Conservation (phyloP, 2,888 invertebrate species). For the Amblyjoppa fuscipennis region DNA sequence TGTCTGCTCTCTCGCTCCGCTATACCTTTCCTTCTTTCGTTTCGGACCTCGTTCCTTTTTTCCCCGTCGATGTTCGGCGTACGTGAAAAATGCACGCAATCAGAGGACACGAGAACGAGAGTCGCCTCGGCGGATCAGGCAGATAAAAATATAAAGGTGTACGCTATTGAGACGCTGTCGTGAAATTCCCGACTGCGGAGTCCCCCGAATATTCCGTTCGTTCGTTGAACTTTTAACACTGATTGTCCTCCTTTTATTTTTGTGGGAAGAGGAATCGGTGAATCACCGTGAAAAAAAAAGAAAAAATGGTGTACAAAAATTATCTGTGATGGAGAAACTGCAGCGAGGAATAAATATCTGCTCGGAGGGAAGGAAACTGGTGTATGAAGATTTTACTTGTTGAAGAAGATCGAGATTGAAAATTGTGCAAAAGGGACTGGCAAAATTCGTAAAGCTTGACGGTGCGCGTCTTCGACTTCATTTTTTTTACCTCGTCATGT, state of each 20-base stretch:
- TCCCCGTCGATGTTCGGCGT: conserved; percentile 47
- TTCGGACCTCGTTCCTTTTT: conserved; percentile 51
- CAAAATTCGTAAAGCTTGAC: too few relatives aligned
- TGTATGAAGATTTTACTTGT: too few relatives aligned
- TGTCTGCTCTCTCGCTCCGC: conserved; percentile 29
- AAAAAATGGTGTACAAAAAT: not conserved
- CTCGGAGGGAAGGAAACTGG: too few relatives aligned
- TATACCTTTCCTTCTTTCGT: conserved; percentile 41
- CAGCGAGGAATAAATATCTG: not conserved
- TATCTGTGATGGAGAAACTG: conserved; percentile 2
- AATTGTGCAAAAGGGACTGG: too few relatives aligned
- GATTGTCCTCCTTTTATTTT: conserved; percentile 36
- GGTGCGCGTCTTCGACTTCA: too few relatives aligned
- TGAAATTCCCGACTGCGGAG: conserved; percentile 49
- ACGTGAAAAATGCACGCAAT: conserved; percentile 71
- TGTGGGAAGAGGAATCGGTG: conserved; percentile 29
- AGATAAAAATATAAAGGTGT: conserved; percentile 69
- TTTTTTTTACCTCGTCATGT: too few relatives aligned
- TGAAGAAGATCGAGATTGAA: too few relatives aligned
- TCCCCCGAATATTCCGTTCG: conserved; percentile 49
- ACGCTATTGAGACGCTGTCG: conserved; percentile 71
- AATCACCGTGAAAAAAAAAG: conserved; percentile 1
- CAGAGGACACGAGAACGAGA: conserved; percentile 70
- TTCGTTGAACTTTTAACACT: conserved; percentile 61
- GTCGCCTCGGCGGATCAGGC: conserved; percentile 63